Conservation (phyloP, 2,888 invertebrate species). For the Cantharis rufa region DNA sequence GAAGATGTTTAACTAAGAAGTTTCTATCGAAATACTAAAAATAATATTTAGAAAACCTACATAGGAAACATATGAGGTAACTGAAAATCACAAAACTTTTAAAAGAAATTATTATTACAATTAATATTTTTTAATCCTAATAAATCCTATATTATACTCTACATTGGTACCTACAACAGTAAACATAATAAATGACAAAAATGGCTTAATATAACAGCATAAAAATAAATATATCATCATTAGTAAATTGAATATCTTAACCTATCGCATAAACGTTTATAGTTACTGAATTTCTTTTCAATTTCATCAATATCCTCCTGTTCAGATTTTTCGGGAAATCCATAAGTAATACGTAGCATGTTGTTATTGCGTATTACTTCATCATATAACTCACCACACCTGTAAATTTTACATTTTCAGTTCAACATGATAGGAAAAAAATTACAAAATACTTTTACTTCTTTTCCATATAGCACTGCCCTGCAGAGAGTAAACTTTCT, state of each 20-base stretch:
- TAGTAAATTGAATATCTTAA: background rate
- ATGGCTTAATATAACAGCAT: background rate
- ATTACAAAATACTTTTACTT: background rate
- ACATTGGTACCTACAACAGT: background rate
- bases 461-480: background rate
- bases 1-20: too few relatives aligned
- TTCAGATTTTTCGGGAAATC: background rate
- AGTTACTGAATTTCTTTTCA: background rate
- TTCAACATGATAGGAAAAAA: background rate
- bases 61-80: too few relatives aligned
- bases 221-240: background rate
- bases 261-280: background rate
- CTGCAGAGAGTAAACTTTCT: background rate
- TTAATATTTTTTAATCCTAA: background rate
- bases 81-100: too few relatives aligned
- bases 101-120: background rate
- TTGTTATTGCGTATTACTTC: background rate
- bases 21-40: too few relatives aligned
- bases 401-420: background rate
- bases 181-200: background rate
- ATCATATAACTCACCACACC: background rate
- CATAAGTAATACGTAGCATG: background rate
- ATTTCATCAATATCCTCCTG: background rate
- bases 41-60: too few relatives aligned
- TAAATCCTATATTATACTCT: too few relatives aligned